phyloP scores from a whole-genome alignment of 2,113 vertebrate species.

The Sitta europaea region DNA sequence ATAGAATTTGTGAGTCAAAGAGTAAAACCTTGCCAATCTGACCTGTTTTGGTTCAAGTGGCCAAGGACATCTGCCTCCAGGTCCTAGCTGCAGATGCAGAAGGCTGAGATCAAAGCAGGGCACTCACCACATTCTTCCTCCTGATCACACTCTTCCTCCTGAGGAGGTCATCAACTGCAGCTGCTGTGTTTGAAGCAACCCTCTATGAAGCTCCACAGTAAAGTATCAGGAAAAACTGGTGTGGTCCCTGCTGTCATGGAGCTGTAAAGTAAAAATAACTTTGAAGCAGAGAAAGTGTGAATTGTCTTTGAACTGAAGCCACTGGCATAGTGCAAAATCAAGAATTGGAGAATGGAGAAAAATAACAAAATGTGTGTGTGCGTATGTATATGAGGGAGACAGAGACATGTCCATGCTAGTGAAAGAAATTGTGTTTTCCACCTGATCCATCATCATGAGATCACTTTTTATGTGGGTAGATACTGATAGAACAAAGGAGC shows the following conservation, averaged over 20 bases:
- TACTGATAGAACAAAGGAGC: background rate
- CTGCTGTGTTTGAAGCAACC: background rate
- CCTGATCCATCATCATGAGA: background rate
- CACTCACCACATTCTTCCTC: rapidly evolving
- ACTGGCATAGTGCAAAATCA: background rate
- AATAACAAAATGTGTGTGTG: background rate
- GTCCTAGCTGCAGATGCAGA: background rate
- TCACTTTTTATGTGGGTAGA: background rate
- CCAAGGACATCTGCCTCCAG: background rate
- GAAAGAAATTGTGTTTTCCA: background rate
- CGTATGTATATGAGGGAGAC: background rate
- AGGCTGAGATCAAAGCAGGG: background rate
- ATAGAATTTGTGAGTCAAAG: background rate
- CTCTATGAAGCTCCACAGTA: background rate
- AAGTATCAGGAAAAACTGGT: background rate
- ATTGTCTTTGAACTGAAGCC: background rate
- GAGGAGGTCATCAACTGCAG: background rate
- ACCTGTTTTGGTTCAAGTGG: background rate
- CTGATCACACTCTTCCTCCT: rapidly evolving
- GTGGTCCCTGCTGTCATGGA: background rate
- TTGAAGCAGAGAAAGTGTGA: background rate
- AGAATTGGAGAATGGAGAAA: background rate
- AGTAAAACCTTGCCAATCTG: background rate
- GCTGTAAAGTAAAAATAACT: background rate
- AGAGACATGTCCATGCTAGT: background rate